Evolutionary conservation across 2,113 vertebrate species (phyloP).

Genomic region (Cariama cristata): DNA sequence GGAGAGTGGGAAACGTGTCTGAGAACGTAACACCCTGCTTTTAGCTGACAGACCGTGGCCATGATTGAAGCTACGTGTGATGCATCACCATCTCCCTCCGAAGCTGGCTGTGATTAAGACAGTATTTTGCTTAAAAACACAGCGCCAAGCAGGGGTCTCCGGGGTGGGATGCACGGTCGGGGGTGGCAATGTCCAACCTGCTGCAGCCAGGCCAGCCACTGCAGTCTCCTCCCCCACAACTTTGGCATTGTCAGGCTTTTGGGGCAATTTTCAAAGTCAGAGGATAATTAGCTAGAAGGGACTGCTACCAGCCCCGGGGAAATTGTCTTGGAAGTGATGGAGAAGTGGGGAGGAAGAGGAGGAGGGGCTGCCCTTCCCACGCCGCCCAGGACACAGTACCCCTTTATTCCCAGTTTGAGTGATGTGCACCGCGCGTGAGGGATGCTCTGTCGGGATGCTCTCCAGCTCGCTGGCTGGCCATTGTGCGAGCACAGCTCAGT

Average conservation of each 20-base stretch:
- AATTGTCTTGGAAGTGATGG: neutral
- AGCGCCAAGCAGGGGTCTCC: neutral
- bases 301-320: neutral
- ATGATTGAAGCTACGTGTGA: neutral
- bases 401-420: neutral
- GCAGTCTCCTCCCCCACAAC: neutral
- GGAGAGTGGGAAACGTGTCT: neutral
- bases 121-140: neutral
- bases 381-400: neutral
- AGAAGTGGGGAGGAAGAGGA: neutral
- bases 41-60: accelerated
- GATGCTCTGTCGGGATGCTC: neutral
- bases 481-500: accelerated
- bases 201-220: neutral
- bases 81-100: neutral
- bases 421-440: accelerated
- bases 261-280: neutral
- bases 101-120: neutral
- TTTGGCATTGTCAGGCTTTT: neutral
- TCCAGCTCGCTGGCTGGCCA: neutral
- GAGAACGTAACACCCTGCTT: neutral
- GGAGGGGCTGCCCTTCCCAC: neutral
- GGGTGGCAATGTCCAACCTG: no score
- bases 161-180: accelerated
- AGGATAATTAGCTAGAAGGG: neutral